Conservation (phyloP, 2,888 invertebrate genomes). For the Kuschelorhynchus macadamiae region DNA sequence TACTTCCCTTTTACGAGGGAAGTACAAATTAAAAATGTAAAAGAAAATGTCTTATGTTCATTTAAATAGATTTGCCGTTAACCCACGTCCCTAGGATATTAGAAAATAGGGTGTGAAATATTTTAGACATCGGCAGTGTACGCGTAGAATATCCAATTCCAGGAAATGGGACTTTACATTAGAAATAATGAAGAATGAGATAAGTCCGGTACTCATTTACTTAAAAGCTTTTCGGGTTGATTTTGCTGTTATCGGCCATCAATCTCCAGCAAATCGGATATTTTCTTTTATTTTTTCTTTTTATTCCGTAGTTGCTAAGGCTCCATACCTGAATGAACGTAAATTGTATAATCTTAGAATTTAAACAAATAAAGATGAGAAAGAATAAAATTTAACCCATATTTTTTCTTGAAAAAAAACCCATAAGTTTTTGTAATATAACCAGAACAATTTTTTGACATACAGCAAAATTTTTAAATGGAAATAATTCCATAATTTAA, state of each 20-base stretch:
- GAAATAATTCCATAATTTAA: too few species aligned
- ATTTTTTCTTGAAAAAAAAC: too few species aligned
- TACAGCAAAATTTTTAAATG: too few species aligned
- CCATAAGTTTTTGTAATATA: too few species aligned
- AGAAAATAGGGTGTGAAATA: slow-evolving; percentile 13
- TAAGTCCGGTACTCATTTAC: slow-evolving; percentile 14
- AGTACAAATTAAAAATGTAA: too few species aligned
- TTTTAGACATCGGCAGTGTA: background rate
- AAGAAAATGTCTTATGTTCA: background rate
- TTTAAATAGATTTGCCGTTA: background rate
- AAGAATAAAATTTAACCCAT: too few species aligned
- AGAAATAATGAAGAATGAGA: slow-evolving; percentile 20
- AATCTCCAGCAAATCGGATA: background rate
- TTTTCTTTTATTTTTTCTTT: background rate
- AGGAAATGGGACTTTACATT: slow-evolving; percentile 14
- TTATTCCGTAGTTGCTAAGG: too few species aligned
- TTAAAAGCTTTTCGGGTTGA: slow-evolving; percentile 14
- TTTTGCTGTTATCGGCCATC: slow-evolving; percentile 3
- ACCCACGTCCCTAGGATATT: background rate
- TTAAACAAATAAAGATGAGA: too few species aligned
- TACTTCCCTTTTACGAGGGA: too few species aligned
- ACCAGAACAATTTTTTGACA: too few species aligned
- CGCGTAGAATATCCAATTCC: slow-evolving; percentile 13
- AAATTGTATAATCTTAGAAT: too few species aligned
- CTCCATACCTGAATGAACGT: too few species aligned